Base-by-base conservation (phyloP, 2,888 invertebrate species). In the Microctonus brassicae region DNA sequence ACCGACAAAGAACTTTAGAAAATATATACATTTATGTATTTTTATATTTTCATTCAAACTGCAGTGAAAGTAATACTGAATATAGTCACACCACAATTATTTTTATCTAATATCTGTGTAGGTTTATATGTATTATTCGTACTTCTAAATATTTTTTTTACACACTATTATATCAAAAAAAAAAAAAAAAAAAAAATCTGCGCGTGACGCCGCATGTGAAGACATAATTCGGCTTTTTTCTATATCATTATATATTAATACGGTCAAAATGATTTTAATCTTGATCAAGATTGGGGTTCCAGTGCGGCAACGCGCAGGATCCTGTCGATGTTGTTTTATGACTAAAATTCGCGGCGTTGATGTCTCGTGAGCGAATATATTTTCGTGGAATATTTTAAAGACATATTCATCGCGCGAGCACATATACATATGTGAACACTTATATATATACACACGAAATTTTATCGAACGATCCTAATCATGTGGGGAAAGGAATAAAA, bases 1-100 rank as follows among this genome's bases (percentile, higher is more conserved):
- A 81, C 80, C 82, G 83, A 84, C 82, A 81, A 83, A 83, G 79
- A 74, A 77, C 60, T 77, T 29, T 29, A 5, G 3, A 5, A 29
- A 75, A 5, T 29, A 5, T 29, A 5, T 7, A 7, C 29, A 5
- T 7, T 29, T 29, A 5, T 29, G 3, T 29, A 5, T 29, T 29
- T 29, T 29, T 29, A 5, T 29, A 5, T 29, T 29, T 29, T 29
- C 29, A 29, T 29, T 29, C 7, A 5, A 42, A 2, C 80, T 76
- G 75, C 62, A 68, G 68, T 53, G 60, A 42, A 36, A 33, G 60
- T 71, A 68, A 42, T 55, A 65, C 63, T 36, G 64, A 34, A 39
- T 67, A 42, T 57, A 39, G 55, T 17, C 17, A 6, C 20, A 17
- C 7, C 6, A 17, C 6, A 17, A 17, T 47, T n/a, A n/a, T n/a